Evolutionary conservation across 2,797 vertebrate genomes (phyloP).

Genomic region (Anomalospiza imberbis): DNA sequence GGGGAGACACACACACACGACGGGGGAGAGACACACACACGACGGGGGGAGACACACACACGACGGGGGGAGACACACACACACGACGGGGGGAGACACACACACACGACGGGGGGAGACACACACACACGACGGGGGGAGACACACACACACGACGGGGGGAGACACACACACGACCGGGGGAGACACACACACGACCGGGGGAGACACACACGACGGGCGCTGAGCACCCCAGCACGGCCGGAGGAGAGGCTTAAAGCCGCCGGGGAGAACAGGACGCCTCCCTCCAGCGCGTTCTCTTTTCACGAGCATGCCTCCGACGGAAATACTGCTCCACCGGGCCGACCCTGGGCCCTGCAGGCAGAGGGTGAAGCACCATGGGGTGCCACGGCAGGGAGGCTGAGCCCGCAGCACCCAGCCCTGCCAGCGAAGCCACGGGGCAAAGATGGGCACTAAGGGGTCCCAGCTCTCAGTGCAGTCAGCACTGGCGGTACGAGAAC

Average conservation of each 20-base stretch:
- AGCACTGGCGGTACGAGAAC: rapidly evolving
- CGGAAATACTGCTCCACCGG: rapidly evolving
- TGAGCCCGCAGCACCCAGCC: not conserved
- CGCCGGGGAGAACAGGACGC: rapidly evolving
- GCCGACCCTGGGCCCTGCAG: rapidly evolving
- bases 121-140: too few species aligned
- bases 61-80: too few species aligned
- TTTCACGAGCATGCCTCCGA: rapidly evolving
- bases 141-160: too few species aligned
- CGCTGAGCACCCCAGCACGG: rapidly evolving
- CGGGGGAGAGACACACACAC: too few species aligned
- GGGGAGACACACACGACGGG: too few species aligned
- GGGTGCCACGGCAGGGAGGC: rapidly evolving
- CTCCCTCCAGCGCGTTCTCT: not conserved
- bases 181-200: too few species aligned
- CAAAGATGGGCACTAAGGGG: rapidly evolving
- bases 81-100: too few species aligned
- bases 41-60: too few species aligned
- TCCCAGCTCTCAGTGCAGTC: rapidly evolving
- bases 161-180: too few species aligned
- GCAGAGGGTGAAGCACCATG: rapidly evolving
- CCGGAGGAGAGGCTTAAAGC: rapidly evolving
- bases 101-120: too few species aligned
- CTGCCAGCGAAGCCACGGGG: rapidly evolving
- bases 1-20: too few species aligned